Evolutionary conservation across 2,888 invertebrate genomes (phyloP).

Genomic region (Callimorpha dominula): DNA sequence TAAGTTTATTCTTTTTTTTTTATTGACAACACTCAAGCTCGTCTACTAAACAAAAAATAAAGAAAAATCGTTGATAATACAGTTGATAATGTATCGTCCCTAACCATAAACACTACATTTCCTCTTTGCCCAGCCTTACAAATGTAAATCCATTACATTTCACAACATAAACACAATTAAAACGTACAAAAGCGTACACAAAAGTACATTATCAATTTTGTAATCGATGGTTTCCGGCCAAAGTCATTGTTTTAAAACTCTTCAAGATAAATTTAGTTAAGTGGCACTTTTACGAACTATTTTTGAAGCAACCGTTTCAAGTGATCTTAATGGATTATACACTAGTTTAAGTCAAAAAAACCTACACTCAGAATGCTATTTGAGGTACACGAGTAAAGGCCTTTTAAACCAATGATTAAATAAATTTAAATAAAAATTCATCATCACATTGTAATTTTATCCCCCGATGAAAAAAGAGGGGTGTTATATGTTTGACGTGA

Average conservation of each 20-base stretch:
- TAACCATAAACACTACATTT: slow-evolving; percentile 3
- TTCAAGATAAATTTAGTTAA: slow-evolving; percentile 51
- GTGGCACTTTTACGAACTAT: slow-evolving; percentile 58
- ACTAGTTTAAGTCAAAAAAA: slow-evolving; percentile 27
- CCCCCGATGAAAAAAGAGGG: too few relatives aligned
- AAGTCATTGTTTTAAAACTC: slow-evolving; percentile 63
- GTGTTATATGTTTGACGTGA: too few relatives aligned
- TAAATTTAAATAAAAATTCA: too few relatives aligned
- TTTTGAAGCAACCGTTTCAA: slow-evolving; percentile 45
- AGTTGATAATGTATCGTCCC: background rate
- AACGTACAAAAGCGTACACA: slow-evolving; percentile 49
- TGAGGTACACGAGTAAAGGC: background rate
- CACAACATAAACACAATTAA: slow-evolving; percentile 48
- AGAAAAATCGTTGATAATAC: too few relatives aligned
- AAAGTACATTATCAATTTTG: slow-evolving; percentile 47
- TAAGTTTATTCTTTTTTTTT: too few relatives aligned
- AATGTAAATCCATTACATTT: slow-evolving; percentile 38
- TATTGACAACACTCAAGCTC: too few relatives aligned
- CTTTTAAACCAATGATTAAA: too few relatives aligned
- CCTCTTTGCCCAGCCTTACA: background rate
- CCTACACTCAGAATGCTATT: slow-evolving; percentile 17
- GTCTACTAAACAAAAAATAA: too few relatives aligned
- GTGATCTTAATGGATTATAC: slow-evolving; percentile 9
- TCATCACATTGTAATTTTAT: too few relatives aligned
- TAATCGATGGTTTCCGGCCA: slow-evolving; percentile 62